phyloP scores from a whole-genome alignment of 2,797 vertebrate genomes.

The Dicrostonyx torquatus region DNA sequence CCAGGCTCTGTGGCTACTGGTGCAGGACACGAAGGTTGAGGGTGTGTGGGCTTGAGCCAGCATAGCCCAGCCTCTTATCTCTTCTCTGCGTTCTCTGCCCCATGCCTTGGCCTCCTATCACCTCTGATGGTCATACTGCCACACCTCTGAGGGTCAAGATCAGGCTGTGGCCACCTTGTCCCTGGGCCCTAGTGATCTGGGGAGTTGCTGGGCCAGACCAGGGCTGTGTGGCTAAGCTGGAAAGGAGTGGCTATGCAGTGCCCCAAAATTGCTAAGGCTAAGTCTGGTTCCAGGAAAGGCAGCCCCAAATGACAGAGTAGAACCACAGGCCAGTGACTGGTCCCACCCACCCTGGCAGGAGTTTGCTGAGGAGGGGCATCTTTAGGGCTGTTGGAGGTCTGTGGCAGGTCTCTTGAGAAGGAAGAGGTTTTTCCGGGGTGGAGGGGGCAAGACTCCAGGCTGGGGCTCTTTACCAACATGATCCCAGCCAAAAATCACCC shows the following conservation, averaged over 20 bases:
- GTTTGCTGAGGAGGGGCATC: not conserved
- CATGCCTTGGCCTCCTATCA: not conserved
- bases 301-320: conserved; percentile 80
- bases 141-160: not conserved
- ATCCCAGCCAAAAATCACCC: not conserved
- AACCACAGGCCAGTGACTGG: conserved; percentile 69
- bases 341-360: conserved; percentile 65
- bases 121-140: not conserved
- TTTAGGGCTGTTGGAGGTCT: not conserved
- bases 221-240: not conserved
- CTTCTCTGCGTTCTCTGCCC: not conserved
- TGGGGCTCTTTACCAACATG: not conserved
- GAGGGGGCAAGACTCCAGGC: not conserved
- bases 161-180: conserved; percentile 38
- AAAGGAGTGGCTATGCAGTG: conserved; percentile 59
- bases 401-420: not conserved
- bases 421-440: not conserved
- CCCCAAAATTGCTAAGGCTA: conserved; percentile 78
- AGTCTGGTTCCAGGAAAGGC: conserved; percentile 78
- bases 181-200: not conserved
- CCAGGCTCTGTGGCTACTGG: not conserved
- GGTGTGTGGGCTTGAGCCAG: not conserved
- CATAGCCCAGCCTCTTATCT: not conserved
- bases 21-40: not conserved
- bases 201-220: not conserved